Base-by-base conservation (phyloP, 2,113 vertebrate genomes). In the Petroica traversi region DNA sequence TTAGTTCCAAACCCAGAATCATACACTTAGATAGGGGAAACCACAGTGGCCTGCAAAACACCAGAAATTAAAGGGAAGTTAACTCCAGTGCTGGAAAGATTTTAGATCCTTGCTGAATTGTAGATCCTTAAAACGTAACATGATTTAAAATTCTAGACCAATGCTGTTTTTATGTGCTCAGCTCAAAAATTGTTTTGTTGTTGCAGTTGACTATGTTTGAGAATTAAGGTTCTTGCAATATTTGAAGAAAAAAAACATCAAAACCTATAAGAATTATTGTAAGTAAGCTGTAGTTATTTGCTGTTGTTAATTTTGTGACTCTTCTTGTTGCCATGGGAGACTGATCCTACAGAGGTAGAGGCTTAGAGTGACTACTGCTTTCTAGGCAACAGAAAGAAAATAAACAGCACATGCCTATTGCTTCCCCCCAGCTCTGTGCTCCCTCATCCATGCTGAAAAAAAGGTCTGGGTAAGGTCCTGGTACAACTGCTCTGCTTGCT, bases 331-430 rank as follows among this genome's bases (percentile, higher is more conserved):
- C 20, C 1, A 3, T 8, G 24, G 26, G 14, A 75, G 24, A 36
- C 11, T 63, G 34, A 58, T 3, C 17, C 11, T 25, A 31, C 0
- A 3, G 55, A 67, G 29, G 6, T 10, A 33, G 40, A 18, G 16
- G 26, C 6, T 71, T 46, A 38, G 28, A 15, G 7, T 0, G 0
- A 11, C 11, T 69, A 13, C n/a, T 81, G 26, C 45, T 41, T 81
- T 63, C 40, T 63, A 71, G 31, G 14, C 19, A 54, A 12, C 31
- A 38, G 55, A n/a, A 77, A 7, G 31, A 34, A 1, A 0, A 1
- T 6, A 9, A 4, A 14, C 0, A 8, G 41, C 0, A 1, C 12
- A 40, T 1, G 2, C 11, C 23, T 45, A 24, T 25, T 62, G 17
- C 6, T 51, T 9, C 11, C 5, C 28, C 31, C n/a, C 29, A 71